Percentiles rank a stretch among this genome's conserved stretches.
Conservation (phyloP, 2,888 invertebrate genomes). For the Alloplasta piceator region DNA sequence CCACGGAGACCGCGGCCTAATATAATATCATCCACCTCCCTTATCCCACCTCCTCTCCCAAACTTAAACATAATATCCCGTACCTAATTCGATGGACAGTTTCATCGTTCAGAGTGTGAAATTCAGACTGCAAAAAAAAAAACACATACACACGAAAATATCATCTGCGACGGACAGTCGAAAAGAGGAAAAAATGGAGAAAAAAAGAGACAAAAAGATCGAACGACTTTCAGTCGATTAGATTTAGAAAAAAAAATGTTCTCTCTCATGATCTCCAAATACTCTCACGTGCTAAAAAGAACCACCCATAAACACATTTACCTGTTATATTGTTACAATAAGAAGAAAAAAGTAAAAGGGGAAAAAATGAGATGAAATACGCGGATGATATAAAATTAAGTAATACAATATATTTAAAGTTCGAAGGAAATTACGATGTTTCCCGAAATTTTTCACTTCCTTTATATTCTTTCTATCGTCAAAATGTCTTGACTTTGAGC, state of each 20-base stretch:
- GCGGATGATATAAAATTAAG: conserved; percentile 73
- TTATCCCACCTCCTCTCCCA: conserved; percentile 78
- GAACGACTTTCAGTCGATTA: conserved; percentile 20
- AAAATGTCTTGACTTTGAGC: conserved; percentile 1
- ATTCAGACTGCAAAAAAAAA: conserved; percentile 53
- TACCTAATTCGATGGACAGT: conserved; percentile 65
- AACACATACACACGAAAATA: neutral
- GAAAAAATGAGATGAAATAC: conserved; percentile 64
- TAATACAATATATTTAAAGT: conserved; percentile 78
- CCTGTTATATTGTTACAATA: conserved; percentile 71
- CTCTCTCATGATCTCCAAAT: conserved; percentile 42
- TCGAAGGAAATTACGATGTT: conserved; percentile 68
- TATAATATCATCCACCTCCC: conserved; percentile 67
- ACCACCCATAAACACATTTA: conserved; percentile 64
- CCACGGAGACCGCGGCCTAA: conserved; percentile 83
- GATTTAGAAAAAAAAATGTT: conserved; percentile 19
- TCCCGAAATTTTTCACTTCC: conserved; percentile 33
- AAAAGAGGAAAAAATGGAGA: conserved; percentile 12
- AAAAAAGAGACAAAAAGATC: conserved; percentile 7
- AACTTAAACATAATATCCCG: conserved; percentile 58
- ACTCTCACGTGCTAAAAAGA: conserved; percentile 51
- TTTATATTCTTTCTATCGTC: neutral
- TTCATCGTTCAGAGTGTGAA: conserved; percentile 65
- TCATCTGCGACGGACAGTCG: conserved; percentile 46
- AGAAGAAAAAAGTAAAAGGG: conserved; percentile 42